Conservation (phyloP, 2,888 invertebrate species). For the Diploptera punctata region DNA sequence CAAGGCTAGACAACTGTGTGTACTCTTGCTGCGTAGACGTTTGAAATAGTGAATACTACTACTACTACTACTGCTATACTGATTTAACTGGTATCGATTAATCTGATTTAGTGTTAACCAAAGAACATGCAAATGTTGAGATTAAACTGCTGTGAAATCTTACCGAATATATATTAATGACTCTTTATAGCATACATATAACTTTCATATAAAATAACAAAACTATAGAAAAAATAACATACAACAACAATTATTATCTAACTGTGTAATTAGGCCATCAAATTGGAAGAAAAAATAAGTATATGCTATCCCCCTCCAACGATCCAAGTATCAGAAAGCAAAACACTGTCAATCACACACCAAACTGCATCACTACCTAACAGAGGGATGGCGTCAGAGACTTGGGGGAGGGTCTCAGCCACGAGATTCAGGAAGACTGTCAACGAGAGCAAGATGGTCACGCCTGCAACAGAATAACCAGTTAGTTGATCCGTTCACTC, state of each 20-base stretch:
- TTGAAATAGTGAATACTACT: too few relatives aligned
- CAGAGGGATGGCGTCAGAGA: conserved; percentile 68
- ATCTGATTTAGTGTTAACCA: too few relatives aligned
- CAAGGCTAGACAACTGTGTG: too few relatives aligned
- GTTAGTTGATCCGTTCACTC: conserved; percentile 27
- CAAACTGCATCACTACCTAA: conserved; percentile 57
- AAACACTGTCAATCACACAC: conserved; percentile 43
- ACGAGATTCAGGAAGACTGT: conserved; percentile 98
- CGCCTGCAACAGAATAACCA: conserved; percentile 72
- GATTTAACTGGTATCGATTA: too few relatives aligned
- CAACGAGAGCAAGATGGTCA: conserved; percentile 95
- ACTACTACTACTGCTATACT: too few relatives aligned
- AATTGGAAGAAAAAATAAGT: conserved; percentile 32
- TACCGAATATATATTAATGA: too few relatives aligned
- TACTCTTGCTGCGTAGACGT: too few relatives aligned
- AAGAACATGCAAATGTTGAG: too few relatives aligned
- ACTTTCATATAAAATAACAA: conserved; percentile 2
- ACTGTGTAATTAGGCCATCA: conserved; percentile 36
- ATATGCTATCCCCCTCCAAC: conserved; percentile 46
- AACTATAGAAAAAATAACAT: conserved; percentile 14
- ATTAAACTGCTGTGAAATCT: too few relatives aligned
- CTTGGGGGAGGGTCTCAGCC: conserved; percentile 91
- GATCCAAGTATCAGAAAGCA: conserved; percentile 48
- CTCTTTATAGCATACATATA: conserved; percentile 23
- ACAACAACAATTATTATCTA: conserved; percentile 13